phyloP scores from a whole-genome alignment of 2,888 invertebrate genomes.

The Timema cristinae region DNA sequence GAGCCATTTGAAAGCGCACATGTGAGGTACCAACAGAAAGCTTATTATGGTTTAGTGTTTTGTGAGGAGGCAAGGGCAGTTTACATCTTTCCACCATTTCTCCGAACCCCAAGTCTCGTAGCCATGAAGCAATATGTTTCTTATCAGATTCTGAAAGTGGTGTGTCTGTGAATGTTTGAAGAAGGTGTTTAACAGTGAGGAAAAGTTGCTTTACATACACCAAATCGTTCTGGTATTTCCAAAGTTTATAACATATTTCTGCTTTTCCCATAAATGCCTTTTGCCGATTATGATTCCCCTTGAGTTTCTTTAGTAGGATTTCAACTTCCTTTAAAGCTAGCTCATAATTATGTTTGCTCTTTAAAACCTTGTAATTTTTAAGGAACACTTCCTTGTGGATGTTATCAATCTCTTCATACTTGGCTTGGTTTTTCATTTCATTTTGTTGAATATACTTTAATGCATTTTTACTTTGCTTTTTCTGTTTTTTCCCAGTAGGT shows the following conservation, averaged over 20 bases:
- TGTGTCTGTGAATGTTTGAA: neutral
- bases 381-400: neutral
- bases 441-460: neutral
- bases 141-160: neutral
- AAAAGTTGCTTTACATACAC: constrained; percentile 18
- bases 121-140: constrained; percentile 1
- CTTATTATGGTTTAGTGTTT: neutral
- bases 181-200: neutral
- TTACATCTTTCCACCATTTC: constrained; percentile 3
- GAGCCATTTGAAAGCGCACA: constrained; percentile 31
- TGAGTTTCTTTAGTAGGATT: neutral
- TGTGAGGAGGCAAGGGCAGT: neutral
- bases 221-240: neutral
- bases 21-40: constrained; percentile 6
- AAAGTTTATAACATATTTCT: constrained; percentile 4
- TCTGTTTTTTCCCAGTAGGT: neutral
- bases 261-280: neutral
- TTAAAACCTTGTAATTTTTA: neutral
- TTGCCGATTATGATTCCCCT: neutral
- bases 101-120: constrained; percentile 14
- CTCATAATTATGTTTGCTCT: neutral
- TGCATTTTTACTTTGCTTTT: neutral
- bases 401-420: neutral
- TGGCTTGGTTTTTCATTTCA: neutral
- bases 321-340: constrained; percentile 5